Conservation (phyloP, 2,888 invertebrate genomes). For the Ceriagrion tenellum region DNA sequence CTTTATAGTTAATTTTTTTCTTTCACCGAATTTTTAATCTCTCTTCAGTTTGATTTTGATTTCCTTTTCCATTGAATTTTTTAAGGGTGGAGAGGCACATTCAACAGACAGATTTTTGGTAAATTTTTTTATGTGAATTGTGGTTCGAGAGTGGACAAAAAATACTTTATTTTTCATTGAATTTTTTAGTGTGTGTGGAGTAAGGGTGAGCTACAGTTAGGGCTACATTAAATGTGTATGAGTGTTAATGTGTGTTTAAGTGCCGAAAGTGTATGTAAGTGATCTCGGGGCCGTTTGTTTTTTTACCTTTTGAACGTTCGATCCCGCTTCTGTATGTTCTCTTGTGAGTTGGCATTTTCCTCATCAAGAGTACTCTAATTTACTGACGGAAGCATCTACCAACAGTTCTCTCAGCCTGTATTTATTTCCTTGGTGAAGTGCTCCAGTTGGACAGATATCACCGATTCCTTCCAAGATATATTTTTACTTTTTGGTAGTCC, state of each 20-base stretch:
- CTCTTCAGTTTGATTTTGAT: background rate
- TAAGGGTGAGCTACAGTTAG: slow-evolving; percentile 29
- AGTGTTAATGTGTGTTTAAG: slow-evolving; percentile 53
- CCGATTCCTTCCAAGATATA: slow-evolving; percentile 37
- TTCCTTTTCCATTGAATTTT: slow-evolving; percentile 2
- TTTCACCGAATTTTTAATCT: background rate
- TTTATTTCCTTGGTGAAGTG: slow-evolving; percentile 61
- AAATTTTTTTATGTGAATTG: slow-evolving; percentile 13
- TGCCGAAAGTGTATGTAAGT: slow-evolving; percentile 54
- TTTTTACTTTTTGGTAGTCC: slow-evolving; percentile 47
- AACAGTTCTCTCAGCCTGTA: slow-evolving; percentile 55
- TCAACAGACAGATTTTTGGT: slow-evolving; percentile 5
- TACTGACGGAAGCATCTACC: slow-evolving; percentile 30
- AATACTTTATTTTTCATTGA: slow-evolving; percentile 63
- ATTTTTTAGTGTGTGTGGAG: slow-evolving; percentile 55
- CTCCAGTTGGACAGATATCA: slow-evolving; percentile 11
- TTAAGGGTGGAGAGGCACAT: slow-evolving; percentile 49
- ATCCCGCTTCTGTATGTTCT: slow-evolving; percentile 50
- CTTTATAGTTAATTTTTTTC: slow-evolving; percentile 3
- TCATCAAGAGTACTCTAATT: slow-evolving; percentile 43
- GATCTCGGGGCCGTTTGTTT: slow-evolving; percentile 59
- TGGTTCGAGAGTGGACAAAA: slow-evolving; percentile 46
- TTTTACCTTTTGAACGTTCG: slow-evolving; percentile 40
- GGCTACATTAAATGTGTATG: slow-evolving; percentile 45
- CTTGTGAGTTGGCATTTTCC: slow-evolving; percentile 29